Conservation (phyloP, 2,888 invertebrate genomes). For the Osmoderma eremita region DNA sequence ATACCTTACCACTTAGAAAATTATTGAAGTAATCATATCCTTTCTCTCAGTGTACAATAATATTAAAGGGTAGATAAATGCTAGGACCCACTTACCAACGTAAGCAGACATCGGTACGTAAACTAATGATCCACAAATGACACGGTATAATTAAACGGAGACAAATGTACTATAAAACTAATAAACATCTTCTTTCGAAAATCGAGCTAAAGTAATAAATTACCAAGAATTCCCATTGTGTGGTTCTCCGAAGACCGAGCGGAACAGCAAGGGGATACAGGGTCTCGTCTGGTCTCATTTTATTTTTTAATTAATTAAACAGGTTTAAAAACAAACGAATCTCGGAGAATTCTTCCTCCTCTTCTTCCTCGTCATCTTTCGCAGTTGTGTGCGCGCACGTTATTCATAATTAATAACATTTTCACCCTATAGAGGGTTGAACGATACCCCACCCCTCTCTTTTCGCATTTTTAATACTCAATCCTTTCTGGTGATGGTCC, state of each 20-base stretch:
- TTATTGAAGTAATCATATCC: no score
- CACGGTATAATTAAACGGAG: slow-evolving; percentile 58
- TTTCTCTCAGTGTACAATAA: no score
- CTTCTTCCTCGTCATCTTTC: slow-evolving; percentile 32
- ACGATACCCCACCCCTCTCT: slow-evolving; percentile 47
- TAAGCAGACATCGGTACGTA: background rate
- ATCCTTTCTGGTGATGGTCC: slow-evolving; percentile 43
- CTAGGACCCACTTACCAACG: no score
- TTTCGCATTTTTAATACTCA: slow-evolving; percentile 48
- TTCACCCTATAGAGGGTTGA: slow-evolving; percentile 49
- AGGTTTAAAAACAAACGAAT: slow-evolving; percentile 59
- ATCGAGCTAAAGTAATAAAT: slow-evolving; percentile 45
- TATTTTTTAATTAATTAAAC: slow-evolving; percentile 61
- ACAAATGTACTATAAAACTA: slow-evolving; percentile 50
- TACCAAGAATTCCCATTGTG: slow-evolving; percentile 47
- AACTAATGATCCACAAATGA: slow-evolving; percentile 50
- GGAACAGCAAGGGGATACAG: slow-evolving; percentile 38
- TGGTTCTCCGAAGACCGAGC: slow-evolving; percentile 36
- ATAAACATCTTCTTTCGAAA: slow-evolving; percentile 50
- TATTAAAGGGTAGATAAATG: no score
- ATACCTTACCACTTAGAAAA: no score
- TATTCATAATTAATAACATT: slow-evolving; percentile 58
- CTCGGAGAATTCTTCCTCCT: slow-evolving; percentile 44
- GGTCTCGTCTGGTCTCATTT: slow-evolving; percentile 54
- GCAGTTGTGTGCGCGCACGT: slow-evolving; percentile 50